These are phyloP conservation scores for Lepeophtheirus nordmannii DNA, from an alignment of 2,888 invertebrate species.

Conservation along the genomic window DNA sequence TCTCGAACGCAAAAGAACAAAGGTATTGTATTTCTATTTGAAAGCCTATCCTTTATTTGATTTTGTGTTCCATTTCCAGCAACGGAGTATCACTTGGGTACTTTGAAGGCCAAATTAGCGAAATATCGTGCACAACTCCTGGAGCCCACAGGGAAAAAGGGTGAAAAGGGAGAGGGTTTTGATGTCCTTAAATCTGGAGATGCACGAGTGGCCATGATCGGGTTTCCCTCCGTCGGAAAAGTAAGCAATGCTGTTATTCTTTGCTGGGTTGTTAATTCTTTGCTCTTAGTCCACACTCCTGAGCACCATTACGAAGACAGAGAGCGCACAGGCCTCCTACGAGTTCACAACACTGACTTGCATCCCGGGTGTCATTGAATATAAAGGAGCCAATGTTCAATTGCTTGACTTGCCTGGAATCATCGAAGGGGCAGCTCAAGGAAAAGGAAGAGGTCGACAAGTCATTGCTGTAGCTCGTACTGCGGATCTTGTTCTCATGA, in stretches of 20 bases:
- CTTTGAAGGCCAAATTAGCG: constrained; percentile 88
- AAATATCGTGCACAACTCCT: constrained; percentile 84
- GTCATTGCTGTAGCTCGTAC: constrained; percentile 97
- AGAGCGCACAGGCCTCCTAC: constrained; percentile 91
- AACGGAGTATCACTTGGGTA: constrained; percentile 95
- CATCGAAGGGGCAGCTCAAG: constrained; percentile 94
- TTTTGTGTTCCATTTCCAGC: constrained; percentile 47
- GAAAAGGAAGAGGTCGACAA: constrained; percentile 65
- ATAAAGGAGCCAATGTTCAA: constrained; percentile 96
- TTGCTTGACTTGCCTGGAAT: constrained; percentile 95
- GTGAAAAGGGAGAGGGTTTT: constrained; percentile 89
- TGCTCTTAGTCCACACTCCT: constrained; percentile 74
- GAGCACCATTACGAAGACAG: constrained; percentile 84
- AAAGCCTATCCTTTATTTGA: neutral
- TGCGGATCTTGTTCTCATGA: constrained; percentile 93
- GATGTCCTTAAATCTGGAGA: constrained; percentile 99
- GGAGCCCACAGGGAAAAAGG: constrained; percentile 78
- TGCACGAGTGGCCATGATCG: constrained; percentile 91
- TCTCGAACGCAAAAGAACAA: constrained; percentile 97
- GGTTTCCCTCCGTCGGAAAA: constrained; percentile 96
- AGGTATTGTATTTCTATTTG: constrained; percentile 44
- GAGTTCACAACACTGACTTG: constrained; percentile 98
- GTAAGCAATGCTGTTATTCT: constrained; percentile 36
- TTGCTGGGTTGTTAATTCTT: too few relatives aligned
- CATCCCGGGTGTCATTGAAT: constrained; percentile 96